Evolutionary conservation across 2,797 vertebrate species (phyloP).

Genomic region (Brotula barbata): DNA sequence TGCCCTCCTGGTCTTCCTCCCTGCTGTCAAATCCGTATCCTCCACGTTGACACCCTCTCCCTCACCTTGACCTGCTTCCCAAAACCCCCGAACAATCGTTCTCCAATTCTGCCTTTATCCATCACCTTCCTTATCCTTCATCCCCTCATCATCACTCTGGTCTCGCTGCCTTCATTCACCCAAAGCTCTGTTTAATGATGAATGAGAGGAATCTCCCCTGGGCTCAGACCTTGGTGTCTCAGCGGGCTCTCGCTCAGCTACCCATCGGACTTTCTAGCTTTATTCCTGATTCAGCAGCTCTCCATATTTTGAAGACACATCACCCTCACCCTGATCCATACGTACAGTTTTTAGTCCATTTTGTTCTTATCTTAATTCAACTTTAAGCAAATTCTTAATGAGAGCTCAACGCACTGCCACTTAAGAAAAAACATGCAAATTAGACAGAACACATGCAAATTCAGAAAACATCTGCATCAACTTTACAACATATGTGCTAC

Average conservation of each 20-base stretch:
- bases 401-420: too few relatives aligned
- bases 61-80: constrained; percentile 46
- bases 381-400: too few relatives aligned
- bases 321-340: constrained; percentile 30
- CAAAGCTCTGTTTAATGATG: constrained; percentile 69
- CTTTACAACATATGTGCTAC: too few relatives aligned
- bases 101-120: constrained; percentile 46
- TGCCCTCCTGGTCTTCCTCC: constrained; percentile 24
- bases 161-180: constrained; percentile 52
- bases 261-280: constrained; percentile 43
- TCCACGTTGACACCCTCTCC: constrained; percentile 10
- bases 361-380: constrained; percentile 2
- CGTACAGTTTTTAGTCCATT: neutral
- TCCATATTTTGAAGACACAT: constrained; percentile 28
- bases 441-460: too few relatives aligned
- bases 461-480: too few relatives aligned
- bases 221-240: constrained; percentile 44
- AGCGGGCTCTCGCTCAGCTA: constrained; percentile 42
- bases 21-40: constrained; percentile 17
- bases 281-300: constrained; percentile 63
- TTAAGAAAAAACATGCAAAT: too few relatives aligned
- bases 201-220: constrained; percentile 58
- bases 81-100: constrained; percentile 48
- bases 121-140: constrained; percentile 37
- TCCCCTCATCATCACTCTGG: constrained; percentile 36